Evolutionary conservation across 2,888 invertebrate species (phyloP).

Genomic region (Malthinus seriepunctatus): DNA sequence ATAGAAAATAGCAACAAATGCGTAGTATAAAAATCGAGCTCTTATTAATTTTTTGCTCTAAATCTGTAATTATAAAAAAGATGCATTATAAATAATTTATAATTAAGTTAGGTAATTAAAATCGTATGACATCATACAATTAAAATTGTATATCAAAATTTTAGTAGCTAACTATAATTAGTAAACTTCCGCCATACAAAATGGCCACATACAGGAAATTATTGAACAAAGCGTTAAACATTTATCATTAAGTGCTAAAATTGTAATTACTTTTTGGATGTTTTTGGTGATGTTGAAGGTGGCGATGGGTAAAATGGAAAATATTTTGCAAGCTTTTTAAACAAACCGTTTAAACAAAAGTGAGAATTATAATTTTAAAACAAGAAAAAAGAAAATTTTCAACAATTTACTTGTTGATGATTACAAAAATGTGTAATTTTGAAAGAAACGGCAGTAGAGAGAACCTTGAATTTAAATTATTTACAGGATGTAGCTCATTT

Average conservation of each 20-base stretch:
- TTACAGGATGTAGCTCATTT: slow-evolving; percentile 28
- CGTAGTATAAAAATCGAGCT: background rate
- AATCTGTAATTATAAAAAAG: no score
- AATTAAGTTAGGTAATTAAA: slow-evolving; percentile 25
- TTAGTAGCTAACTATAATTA: slow-evolving; percentile 16
- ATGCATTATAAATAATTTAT: background rate
- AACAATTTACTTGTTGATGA: background rate
- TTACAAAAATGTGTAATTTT: background rate
- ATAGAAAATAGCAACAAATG: background rate
- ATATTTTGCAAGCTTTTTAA: slow-evolving; percentile 3
- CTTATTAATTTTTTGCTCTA: no score
- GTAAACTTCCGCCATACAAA: slow-evolving; percentile 19
- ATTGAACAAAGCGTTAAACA: slow-evolving; percentile 24
- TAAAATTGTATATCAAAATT: slow-evolving; percentile 13
- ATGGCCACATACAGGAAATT: slow-evolving; percentile 21
- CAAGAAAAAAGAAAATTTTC: background rate
- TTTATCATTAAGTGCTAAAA: slow-evolving; percentile 22
- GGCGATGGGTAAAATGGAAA: background rate
- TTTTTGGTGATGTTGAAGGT: background rate
- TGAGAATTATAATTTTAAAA: background rate
- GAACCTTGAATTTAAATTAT: slow-evolving; percentile 25
- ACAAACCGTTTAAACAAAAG: slow-evolving; percentile 1
- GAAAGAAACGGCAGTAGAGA: slow-evolving; percentile 2
- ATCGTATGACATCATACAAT: background rate
- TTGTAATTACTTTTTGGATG: slow-evolving; percentile 3